phyloP scores from a whole-genome alignment of 1,140 invertebrate genomes.

The Calosoma granatense region DNA sequence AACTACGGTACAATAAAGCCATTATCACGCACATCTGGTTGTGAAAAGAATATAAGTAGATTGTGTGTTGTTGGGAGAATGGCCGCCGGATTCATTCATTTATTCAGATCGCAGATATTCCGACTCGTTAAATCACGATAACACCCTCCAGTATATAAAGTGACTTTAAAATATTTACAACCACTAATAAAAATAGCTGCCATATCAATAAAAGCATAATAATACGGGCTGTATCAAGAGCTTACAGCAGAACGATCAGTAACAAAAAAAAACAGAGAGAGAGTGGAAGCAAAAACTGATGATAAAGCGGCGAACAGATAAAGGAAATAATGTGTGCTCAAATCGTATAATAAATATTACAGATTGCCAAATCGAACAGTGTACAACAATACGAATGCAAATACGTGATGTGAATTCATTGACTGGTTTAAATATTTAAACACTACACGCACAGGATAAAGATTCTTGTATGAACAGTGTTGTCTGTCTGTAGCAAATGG shows the following conservation, averaged over 20 bases:
- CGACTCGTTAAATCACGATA: background rate
- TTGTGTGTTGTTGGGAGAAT: too few species aligned
- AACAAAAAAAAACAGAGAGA: background rate
- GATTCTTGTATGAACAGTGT: too few species aligned
- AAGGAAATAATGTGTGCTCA: constrained; percentile 3
- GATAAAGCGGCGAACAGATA: constrained; percentile 2
- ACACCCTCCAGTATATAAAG: background rate
- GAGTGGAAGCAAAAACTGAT: background rate
- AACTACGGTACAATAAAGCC: too few species aligned
- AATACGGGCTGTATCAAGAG: background rate
- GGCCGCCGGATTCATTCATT: background rate
- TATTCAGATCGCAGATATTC: background rate
- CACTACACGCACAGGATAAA: too few species aligned
- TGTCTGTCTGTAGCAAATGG: too few species aligned
- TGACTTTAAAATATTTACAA: constrained; percentile 5
- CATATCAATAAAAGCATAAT: background rate
- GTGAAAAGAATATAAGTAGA: too few species aligned
- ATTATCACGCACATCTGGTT: too few species aligned
- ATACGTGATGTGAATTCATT: background rate
- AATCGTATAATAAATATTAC: constrained; percentile 5
- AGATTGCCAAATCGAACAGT: constrained; percentile 2
- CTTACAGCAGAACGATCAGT: background rate
- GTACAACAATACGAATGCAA: background rate
- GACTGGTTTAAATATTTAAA: constrained; percentile 1
- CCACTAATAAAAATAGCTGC: background rate